These are phyloP conservation scores for Podotricha telesiphe DNA, from an alignment of 2,888 invertebrate genomes.

Conservation along the genomic window DNA sequence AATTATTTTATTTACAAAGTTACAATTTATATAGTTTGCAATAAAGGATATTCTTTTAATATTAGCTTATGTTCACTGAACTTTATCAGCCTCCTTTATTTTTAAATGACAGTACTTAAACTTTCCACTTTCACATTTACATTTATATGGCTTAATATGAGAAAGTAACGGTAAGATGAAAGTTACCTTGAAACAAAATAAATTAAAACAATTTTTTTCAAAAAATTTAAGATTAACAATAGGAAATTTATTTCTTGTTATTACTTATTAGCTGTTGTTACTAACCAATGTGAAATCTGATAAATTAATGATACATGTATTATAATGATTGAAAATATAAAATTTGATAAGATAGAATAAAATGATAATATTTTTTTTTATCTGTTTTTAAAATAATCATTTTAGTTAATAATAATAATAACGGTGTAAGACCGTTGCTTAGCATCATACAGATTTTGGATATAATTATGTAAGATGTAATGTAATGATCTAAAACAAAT, in stretches of 20 bases:
- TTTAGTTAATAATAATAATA: neutral
- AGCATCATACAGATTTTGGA: neutral
- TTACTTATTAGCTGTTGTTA: neutral
- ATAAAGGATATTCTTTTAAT: too few species aligned
- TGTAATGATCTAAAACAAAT: neutral
- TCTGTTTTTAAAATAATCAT: neutral
- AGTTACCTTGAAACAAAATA: too few species aligned
- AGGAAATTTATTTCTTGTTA: too few species aligned
- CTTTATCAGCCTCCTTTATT: too few species aligned
- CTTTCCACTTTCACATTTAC: neutral
- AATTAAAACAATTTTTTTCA: too few species aligned
- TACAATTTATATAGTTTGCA: too few species aligned
- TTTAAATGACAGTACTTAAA: neutral
- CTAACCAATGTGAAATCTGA: neutral
- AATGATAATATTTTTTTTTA: neutral
- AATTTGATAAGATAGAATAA: slow-evolving; percentile 1
- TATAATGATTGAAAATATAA: neutral
- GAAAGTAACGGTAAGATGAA: neutral
- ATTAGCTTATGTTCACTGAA: too few species aligned
- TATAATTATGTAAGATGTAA: neutral
- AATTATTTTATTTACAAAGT: too few species aligned
- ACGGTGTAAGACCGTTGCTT: too few species aligned
- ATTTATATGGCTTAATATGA: neutral
- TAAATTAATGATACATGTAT: neutral
- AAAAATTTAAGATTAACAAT: too few species aligned